Conservation (phyloP, 2,113 vertebrate species). For the Argyrosomus japonicus region DNA sequence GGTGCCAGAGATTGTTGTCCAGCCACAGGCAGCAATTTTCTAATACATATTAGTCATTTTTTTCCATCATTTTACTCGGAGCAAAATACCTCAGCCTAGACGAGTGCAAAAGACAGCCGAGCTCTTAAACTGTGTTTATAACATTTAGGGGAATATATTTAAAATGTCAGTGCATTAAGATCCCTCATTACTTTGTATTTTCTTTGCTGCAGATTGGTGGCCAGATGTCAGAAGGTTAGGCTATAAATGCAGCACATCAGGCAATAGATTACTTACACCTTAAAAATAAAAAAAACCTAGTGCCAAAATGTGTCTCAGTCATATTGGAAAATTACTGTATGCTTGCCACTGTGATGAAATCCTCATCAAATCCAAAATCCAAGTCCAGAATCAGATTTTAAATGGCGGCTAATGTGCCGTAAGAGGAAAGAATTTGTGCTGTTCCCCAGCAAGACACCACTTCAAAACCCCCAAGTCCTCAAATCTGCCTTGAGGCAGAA, state of each 20-base stretch:
- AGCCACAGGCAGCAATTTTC: slow-evolving; percentile 47
- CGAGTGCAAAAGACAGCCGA: slow-evolving; percentile 6
- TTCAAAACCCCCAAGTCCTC: slow-evolving; percentile 17
- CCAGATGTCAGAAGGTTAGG: slow-evolving; percentile 21
- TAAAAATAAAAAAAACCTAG: background rate
- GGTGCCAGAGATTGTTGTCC: slow-evolving; percentile 48
- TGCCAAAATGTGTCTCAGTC: background rate
- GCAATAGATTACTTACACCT: background rate
- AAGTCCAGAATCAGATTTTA: background rate
- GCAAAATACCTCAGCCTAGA: slow-evolving; percentile 39
- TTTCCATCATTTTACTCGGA: slow-evolving; percentile 29
- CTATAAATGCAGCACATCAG: background rate
- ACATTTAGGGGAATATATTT: slow-evolving; percentile 30
- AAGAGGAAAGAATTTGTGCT: slow-evolving; percentile 37
- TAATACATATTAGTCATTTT: slow-evolving; percentile 30
- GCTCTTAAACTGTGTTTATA: slow-evolving; percentile 35
- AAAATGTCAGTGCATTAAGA: slow-evolving; percentile 26
- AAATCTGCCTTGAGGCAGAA: slow-evolving; percentile 22
- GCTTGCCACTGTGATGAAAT: background rate
- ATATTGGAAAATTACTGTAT: slow-evolving; percentile 3
- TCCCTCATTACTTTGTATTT: background rate
- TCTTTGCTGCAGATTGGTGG: background rate
- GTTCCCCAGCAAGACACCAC: slow-evolving; percentile 30
- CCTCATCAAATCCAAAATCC: slow-evolving; percentile 1
- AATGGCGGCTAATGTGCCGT: slow-evolving; percentile 1